phyloP scores from a whole-genome alignment of 2,888 invertebrate species.

The Syrista parreyssii region DNA sequence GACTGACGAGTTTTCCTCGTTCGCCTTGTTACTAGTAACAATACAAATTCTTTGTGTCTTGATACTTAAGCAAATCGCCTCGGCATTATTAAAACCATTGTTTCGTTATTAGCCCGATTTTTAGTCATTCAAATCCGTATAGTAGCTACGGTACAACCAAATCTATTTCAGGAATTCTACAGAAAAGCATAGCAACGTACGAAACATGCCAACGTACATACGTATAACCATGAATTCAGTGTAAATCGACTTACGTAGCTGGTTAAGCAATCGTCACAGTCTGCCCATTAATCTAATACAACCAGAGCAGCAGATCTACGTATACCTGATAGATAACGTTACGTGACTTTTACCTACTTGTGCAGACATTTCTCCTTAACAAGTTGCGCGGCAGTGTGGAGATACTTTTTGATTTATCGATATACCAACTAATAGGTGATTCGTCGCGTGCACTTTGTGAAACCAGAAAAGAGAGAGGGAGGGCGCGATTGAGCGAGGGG shows the following conservation, averaged over 20 bases:
- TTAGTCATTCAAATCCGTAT: not conserved
- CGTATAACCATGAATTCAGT: not conserved
- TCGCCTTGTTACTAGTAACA: not conserved
- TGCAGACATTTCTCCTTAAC: not conserved
- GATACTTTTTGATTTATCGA: not conserved
- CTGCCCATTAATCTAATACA: not conserved
- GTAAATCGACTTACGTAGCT: not conserved
- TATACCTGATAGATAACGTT: not conserved
- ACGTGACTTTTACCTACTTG: not conserved
- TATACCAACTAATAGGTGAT: not conserved
- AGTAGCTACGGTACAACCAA: not conserved
- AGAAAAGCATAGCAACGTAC: not conserved
- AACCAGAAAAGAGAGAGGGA: not conserved
- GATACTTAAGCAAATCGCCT: not conserved
- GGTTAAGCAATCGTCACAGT: not conserved
- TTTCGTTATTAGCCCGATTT: not conserved
- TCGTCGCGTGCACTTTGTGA: not conserved
- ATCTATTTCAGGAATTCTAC: not conserved
- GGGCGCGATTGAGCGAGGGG: not conserved
- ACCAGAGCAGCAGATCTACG: not conserved
- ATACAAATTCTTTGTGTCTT: not conserved
- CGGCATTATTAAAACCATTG: not conserved
- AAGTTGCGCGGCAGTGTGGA: not conserved
- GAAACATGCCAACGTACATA: not conserved
- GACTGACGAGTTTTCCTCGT: not conserved